A percentile compares a stretch with the other conserved stretches of the same genome.
phyloP scores from a whole-genome alignment of 1,140 invertebrate genomes.

The Pollicipes pollicipes region DNA sequence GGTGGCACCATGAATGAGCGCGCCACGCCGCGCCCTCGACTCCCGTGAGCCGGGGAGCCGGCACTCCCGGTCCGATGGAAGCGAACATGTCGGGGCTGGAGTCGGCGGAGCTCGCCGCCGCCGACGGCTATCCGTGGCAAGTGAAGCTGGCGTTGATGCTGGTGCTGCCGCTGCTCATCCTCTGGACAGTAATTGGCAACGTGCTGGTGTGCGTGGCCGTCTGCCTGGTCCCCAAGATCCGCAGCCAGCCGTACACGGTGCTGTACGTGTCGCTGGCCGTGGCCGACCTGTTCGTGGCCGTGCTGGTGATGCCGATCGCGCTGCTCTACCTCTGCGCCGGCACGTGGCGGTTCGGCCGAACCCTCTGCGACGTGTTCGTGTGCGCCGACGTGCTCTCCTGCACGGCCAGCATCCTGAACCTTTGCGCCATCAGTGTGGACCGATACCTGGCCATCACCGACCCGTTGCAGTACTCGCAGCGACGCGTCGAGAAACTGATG shows the following conservation, averaged over 20 bases:
- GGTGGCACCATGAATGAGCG: too few relatives aligned
- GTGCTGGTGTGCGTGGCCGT: slow-evolving; percentile 88
- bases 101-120: too few relatives aligned
- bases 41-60: too few relatives aligned
- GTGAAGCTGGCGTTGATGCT: slow-evolving; percentile 42
- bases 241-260: slow-evolving; percentile 86
- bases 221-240: slow-evolving; percentile 84
- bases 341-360: slow-evolving; percentile 61
- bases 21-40: too few relatives aligned
- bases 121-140: too few relatives aligned
- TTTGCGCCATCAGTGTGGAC: slow-evolving; percentile 42
- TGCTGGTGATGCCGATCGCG: slow-evolving; percentile 89
- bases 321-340: slow-evolving; percentile 54
- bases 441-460: slow-evolving; percentile 40
- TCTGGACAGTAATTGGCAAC: slow-evolving; percentile 85
- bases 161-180: slow-evolving; percentile 59
- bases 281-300: slow-evolving; percentile 87
- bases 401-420: slow-evolving; percentile 49
- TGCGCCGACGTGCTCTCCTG: slow-evolving; percentile 82
- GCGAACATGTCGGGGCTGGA: too few relatives aligned
- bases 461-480: slow-evolving; percentile 58
- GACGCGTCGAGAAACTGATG: slow-evolving; percentile 79
- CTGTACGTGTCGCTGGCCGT: slow-evolving; percentile 93
- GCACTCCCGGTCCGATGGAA: too few relatives aligned
- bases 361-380: slow-evolving; percentile 61